Base-by-base conservation (phyloP, 2,888 invertebrate species). In the Schizotus pectinicornis region DNA sequence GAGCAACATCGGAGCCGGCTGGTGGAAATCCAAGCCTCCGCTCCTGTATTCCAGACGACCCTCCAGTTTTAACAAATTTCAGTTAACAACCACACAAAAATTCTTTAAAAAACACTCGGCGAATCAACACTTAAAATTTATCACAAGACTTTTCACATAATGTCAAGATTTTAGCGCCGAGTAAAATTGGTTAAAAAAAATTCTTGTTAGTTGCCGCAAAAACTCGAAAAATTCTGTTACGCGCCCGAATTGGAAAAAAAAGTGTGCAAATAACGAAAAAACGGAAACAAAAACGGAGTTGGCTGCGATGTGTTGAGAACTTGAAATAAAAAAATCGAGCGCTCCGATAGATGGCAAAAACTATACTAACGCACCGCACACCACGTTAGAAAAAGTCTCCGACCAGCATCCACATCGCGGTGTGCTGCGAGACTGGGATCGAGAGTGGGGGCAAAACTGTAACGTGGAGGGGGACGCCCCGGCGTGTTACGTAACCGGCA, bases 11-110 rank as follows among this genome's bases (percentile, higher is more conserved):
- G 72, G 76, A 50, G 72, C 69, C 47, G 75, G 73, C 60, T 76
- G 76, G 72, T 80, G 80, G 67, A 80, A 80, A 60, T 80, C 80
- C 75, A 80, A 72, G 56, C 79, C 79, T 37, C 78, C 79, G 12
- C 72, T 62, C 36, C 80, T 74, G 63, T 79, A 80, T 58, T 80
- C 80, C 69, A 80, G 69, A 51, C 79, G 74, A 52, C 79, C 77
- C 71, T 80, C 79, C 80, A 79, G 77, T 61, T 72, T 67, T n/a
- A n/a, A n/a, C n/a, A n/a, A n/a, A n/a, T n/a, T n/a, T n/a, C n/a
- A n/a, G n/a, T n/a, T n/a, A 32, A 43, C 50, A n/a, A n/a, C n/a
- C n/a, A n/a, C n/a, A n/a, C n/a, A n/a, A n/a, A n/a, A n/a, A n/a
- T n/a, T n/a, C n/a, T n/a, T n/a, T n/a, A n/a, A n/a, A n/a, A n/a